Conservation (phyloP, 2,113 vertebrate genomes). For the Spizaetus ornatus region DNA sequence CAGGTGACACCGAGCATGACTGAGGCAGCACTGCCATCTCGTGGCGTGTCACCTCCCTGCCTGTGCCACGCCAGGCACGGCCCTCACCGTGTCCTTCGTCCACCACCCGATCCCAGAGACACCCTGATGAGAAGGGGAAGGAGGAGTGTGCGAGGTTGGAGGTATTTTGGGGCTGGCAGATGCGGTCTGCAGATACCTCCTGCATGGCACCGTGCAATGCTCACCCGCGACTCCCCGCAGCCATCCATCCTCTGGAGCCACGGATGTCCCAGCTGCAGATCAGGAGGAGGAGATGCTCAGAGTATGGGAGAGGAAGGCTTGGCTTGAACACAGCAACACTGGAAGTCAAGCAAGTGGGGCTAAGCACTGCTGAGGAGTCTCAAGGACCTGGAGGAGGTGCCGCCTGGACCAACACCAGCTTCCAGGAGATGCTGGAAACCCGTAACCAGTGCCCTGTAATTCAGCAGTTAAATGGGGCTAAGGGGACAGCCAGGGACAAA, state of each 20-base stretch:
- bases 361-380: background rate
- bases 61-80: background rate
- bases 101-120: background rate
- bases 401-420: background rate
- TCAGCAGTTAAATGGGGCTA: background rate
- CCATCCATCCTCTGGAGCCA: background rate
- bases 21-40: conserved; percentile 20
- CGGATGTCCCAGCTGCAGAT: background rate
- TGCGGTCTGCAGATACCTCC: background rate
- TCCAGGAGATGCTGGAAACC: background rate
- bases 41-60: background rate
- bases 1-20: background rate
- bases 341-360: background rate
- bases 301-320: background rate
- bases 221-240: fast-evolving
- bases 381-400: background rate
- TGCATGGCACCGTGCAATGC: fast-evolving
- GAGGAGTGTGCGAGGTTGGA: fast-evolving
- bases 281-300: background rate
- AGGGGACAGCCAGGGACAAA: background rate
- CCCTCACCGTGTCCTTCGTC: fast-evolving
- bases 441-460: background rate
- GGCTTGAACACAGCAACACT: background rate
- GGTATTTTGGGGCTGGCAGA: fast-evolving
- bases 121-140: fast-evolving